A percentile compares a stretch with the other conserved stretches of the same genome.
phyloP scores from a whole-genome alignment of 2,888 invertebrate species.

The Hypolimnas misippus region DNA sequence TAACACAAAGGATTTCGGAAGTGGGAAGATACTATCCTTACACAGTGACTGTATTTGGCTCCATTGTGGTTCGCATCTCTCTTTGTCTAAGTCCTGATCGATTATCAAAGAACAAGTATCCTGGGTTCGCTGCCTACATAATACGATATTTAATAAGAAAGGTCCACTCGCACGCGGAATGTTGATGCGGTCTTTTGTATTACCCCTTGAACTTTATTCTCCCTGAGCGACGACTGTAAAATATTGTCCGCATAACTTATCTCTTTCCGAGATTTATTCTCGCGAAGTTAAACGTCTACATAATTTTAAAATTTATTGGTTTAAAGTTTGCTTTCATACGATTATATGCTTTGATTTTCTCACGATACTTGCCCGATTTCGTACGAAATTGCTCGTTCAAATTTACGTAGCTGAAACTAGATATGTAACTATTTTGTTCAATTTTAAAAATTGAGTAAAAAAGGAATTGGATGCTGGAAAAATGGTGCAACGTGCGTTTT shows the following conservation, averaged over 20 bases:
- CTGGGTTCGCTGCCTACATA: slow-evolving; percentile 50
- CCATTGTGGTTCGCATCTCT: slow-evolving; percentile 58
- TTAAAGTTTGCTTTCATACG: slow-evolving; percentile 19
- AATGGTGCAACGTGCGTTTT: background rate
- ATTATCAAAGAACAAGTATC: slow-evolving; percentile 29
- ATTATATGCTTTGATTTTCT: slow-evolving; percentile 22
- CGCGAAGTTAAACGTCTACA: slow-evolving; percentile 37
- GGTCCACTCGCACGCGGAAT: slow-evolving; percentile 52
- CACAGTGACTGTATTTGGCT: slow-evolving; percentile 60
- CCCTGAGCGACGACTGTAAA: slow-evolving; percentile 57
- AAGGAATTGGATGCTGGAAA: background rate
- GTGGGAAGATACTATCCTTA: slow-evolving; percentile 41
- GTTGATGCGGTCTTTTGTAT: slow-evolving; percentile 61
- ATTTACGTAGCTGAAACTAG: too few relatives aligned
- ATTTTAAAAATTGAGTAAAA: background rate
- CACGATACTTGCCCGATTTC: background rate
- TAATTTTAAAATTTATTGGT: slow-evolving; percentile 40
- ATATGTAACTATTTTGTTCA: background rate
- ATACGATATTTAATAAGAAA: slow-evolving; percentile 61
- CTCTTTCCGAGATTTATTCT: slow-evolving; percentile 46
- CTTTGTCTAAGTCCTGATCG: slow-evolving; percentile 53
- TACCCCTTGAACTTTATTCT: slow-evolving; percentile 57
- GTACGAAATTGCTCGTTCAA: background rate
- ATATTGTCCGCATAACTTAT: slow-evolving; percentile 58
- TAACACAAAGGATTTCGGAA: slow-evolving; percentile 54